Base-by-base conservation (phyloP, 1,140 invertebrate genomes). In the Drosophila sechellia region DNA sequence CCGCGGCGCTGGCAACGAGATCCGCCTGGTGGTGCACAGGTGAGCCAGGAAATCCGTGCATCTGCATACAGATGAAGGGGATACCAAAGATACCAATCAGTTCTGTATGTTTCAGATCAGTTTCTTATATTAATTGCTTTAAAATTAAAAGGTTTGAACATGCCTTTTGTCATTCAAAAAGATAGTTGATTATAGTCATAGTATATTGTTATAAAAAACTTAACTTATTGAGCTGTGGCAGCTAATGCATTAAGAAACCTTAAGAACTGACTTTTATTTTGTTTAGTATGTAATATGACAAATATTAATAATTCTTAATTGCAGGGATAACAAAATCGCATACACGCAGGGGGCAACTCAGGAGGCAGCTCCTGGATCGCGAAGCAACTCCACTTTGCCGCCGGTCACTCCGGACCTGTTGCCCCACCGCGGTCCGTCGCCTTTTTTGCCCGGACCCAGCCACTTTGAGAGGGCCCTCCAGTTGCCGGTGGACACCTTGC, bases 1-100 rank as follows among this genome's bases (percentile, higher is more conserved):
- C 92, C 96, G 96, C 92, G 96, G 95, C 92, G 96, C 96, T 66
- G 95, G 94, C 60, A 95, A 94, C 79, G 94, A 94, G 85, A 95
- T 95, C 74, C 94, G 93, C 89, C 92, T 95, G 53, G 94, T 94
- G 40, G 94, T 95, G 40, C 94, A 95, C 91, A 95, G 95, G 95
- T 95, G 92, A 91, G 71, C 27, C 12, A 20, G 13, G 31, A n/a
- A 40, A 15, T 20, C 25, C 27, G 15, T 5, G 45, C 48, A 31
- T 0, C 4, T 6, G 4, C 20, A 10, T 11, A 1, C 5, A 10
- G 17, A 13, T 5, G 31, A 34, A 4, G 48, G 20, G 40, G 6
- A 22, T 25, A 31, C 40, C 27, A 35, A 8, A 20, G 11, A 52
- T 22, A 22, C 20, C 20, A 22, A 22, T 31, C 15, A 27, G 54